Evolutionary conservation across 2,888 invertebrate species (phyloP).

Genomic region (Drosophila macrospina): DNA sequence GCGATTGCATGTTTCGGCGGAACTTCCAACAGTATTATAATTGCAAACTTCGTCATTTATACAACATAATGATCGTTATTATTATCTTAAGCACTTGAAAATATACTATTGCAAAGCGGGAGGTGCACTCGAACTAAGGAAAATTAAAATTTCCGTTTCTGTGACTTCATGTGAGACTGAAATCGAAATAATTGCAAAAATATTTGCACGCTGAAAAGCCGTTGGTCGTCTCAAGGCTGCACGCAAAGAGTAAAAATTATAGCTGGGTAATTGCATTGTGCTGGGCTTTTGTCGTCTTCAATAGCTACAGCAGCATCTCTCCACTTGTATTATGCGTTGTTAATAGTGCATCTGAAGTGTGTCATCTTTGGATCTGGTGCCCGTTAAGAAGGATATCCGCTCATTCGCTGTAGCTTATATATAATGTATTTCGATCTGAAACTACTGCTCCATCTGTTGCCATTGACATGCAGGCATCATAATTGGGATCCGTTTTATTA

Average conservation of each 20-base stretch:
- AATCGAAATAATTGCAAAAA: conserved; percentile 70
- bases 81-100: conserved; percentile 33
- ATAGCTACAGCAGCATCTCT: conserved; percentile 38
- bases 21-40: conserved; percentile 25
- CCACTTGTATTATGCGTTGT: conserved; percentile 53
- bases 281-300: conserved; percentile 51
- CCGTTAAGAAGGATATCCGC: conserved; percentile 77
- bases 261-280: conserved; percentile 57
- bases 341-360: conserved; percentile 46
- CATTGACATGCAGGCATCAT: conserved; percentile 63
- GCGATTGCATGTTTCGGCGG: conserved; percentile 48
- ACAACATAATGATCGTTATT: conserved; percentile 11
- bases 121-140: conserved; percentile 55
- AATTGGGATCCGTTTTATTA: conserved; percentile 68
- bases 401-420: conserved; percentile 47
- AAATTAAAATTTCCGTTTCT: conserved; percentile 72
- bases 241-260: conserved; percentile 38
- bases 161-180: conserved; percentile 50
- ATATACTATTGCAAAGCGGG: conserved; percentile 36
- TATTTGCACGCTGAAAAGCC: conserved; percentile 31
- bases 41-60: conserved; percentile 29
- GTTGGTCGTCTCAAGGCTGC: conserved; percentile 28
- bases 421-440: conserved; percentile 36
- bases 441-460: conserved; percentile 13
- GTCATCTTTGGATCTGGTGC: conserved; percentile 30